phyloP scores from a whole-genome alignment of 1,140 invertebrate species.

The Pantala flavescens region DNA sequence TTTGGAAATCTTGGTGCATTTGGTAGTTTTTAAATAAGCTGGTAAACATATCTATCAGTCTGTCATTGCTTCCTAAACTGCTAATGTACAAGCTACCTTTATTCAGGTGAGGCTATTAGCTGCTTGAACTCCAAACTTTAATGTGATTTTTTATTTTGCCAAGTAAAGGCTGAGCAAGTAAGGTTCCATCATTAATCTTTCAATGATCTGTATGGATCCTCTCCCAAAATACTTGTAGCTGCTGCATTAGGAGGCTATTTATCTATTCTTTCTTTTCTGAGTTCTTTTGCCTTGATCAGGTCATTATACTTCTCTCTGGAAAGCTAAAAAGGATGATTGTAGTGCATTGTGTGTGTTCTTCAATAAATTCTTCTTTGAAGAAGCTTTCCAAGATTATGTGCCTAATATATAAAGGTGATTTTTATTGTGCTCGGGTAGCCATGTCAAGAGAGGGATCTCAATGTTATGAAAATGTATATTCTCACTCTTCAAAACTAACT shows the following conservation, averaged over 20 bases:
- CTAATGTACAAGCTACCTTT: not conserved
- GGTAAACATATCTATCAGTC: not conserved
- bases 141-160: not conserved
- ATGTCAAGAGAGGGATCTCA: conserved; percentile 5
- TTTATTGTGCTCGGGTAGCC: not conserved
- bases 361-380: not conserved
- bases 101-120: not conserved
- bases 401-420: conserved; percentile 3
- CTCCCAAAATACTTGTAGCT: not conserved
- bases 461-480: not conserved
- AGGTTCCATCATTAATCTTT: not conserved
- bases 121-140: not conserved
- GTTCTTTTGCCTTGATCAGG: not conserved
- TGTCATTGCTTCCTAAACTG: not conserved
- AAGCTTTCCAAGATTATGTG: conserved; percentile 1
- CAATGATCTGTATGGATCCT: not conserved
- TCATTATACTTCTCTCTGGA: not conserved
- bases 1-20: not conserved
- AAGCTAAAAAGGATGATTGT: not conserved
- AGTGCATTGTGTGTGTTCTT: not conserved
- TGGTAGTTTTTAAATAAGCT: not conserved
- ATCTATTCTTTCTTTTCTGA: not conserved
- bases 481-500: not conserved
- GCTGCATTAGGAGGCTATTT: not conserved
- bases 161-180: not conserved